Percentiles rank a stretch among this genome's conserved stretches.
Evolutionary conservation across 2,888 invertebrate genomes (phyloP).

Genomic region (Dascillus cervinus): DNA sequence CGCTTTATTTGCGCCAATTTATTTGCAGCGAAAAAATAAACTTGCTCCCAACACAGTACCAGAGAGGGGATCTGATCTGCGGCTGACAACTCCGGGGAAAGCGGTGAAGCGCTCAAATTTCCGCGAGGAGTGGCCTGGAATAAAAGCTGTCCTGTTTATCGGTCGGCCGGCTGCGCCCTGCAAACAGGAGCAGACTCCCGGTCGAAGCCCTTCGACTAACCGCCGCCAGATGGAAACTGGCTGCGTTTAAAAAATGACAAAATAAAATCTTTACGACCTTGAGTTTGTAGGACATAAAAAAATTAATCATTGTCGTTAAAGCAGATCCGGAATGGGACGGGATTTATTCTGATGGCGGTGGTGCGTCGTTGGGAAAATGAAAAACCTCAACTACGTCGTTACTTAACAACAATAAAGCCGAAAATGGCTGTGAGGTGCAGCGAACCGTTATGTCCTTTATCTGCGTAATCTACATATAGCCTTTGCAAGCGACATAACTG

Average conservation of each 20-base stretch:
- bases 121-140: too few relatives aligned
- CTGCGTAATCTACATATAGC: conserved; percentile 38
- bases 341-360: conserved; percentile 18
- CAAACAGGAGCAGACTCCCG: too few relatives aligned
- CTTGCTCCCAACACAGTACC: too few relatives aligned
- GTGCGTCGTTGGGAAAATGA: conserved; percentile 36
- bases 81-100: too few relatives aligned
- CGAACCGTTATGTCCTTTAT: conserved; percentile 41
- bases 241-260: neutral
- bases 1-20: too few relatives aligned
- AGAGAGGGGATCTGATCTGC: too few relatives aligned
- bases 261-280: neutral
- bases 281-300: neutral
- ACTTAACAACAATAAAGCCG: conserved; percentile 39
- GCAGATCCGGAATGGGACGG: neutral
- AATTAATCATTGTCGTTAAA: neutral
- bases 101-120: too few relatives aligned
- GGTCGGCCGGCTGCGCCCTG: too few relatives aligned
- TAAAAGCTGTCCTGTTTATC: too few relatives aligned
- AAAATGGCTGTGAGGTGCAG: conserved; percentile 38
- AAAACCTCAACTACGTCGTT: conserved; percentile 41
- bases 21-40: too few relatives aligned
- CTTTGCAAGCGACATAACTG: conserved; percentile 21
- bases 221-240: too few relatives aligned
- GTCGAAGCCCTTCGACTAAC: too few relatives aligned